Base-by-base conservation (phyloP, 2,888 invertebrate genomes). In the Sympetrum striolatum region DNA sequence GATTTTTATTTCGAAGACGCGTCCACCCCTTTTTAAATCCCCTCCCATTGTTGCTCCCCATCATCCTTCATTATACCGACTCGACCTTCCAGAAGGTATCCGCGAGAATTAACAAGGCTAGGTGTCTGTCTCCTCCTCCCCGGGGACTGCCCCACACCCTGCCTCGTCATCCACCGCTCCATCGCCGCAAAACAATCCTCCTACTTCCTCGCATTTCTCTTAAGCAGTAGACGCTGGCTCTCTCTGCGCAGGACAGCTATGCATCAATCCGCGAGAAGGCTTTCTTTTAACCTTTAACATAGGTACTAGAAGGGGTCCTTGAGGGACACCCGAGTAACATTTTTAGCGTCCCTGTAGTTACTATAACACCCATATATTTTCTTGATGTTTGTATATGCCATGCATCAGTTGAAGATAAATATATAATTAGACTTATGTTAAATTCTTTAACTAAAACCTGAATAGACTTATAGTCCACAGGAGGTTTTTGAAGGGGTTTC, bases 41-140 rank as follows among this genome's bases (percentile, higher is more conserved):
- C 80, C 18, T n/a, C 44, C 79, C 79, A 25, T 44, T 37, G 18
- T 80, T 37, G n/a, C 37, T 44, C 12, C 73, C 86, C 86, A 58
- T 60, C 86, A 86, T 86, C 86, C 86, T 86, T 86, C 86, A 86
- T 86, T 86, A 86, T 86, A 86, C 86, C 60, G 86, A 86, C 37
- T 86, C 86, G 86, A 86, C 86, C 86, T 86, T 86, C 86, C 86
- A 86, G 86, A 86, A 86, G 86, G 86, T 60, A 86, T 86, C 37
- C 86, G 25, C n/a, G 86, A 86, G 86, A 86, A 86, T 86, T 86
- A 86, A 86, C 86, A 60, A 86, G 86, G 86, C 86, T 31, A 53
- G 35, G 86, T 58, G 73, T 73, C 73, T 73, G 73, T 31, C 73
- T 73, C 31, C 31, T 22, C 64, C 80, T 37, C 31, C 31, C 80